Evolutionary conservation across 53 echinoderm and acorn worm genomes (phyloP), one percentile per base, ranked within the genome.

Genomic region (Glandiceps talaboti): DNA sequence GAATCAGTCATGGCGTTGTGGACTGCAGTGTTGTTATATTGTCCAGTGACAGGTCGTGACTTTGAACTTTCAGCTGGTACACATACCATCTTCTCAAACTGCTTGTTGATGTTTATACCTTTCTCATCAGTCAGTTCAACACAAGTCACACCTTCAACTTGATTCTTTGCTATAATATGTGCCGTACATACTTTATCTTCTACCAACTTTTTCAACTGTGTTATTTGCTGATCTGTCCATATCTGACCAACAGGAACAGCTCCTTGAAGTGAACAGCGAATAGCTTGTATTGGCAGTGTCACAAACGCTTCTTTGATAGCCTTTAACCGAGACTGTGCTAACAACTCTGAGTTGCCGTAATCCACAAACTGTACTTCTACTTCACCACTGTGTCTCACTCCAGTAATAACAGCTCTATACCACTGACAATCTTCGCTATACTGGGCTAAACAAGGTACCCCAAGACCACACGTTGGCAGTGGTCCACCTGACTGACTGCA

Each of bases 311-410:
- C 76, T 30, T 85, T 79, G 30, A 99, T 33, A 72, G 82, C 80
- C 75, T 80, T 81, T 25, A 99, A 84, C 75, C 86, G 73, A 32
- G 76, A 78, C 25, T 80, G 28, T 14, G 85, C 33, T n/a, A 99
- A 82, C 26, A 85, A 76, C 31, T 99, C 99, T 26, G 87, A 82
- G 33, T 99, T 99, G 26, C 99, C 99, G 81, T 94, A 99, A 80
- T 99, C 99, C 28, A 99, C 91, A 79, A 89, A 99, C 20, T 84
- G 84, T 14, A 99, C 93, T 33, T 83, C 85, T 26, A 88, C 85
- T 1, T 26, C 25, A 26, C 79, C 79, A 27, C 27, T 78, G 32
- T 78, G 79, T 31, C 31, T 78, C 6, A 32, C 31, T 30, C 31
- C 33, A 31, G 32, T 32, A 14, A 78, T 32, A 12, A 45, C 64